A percentile compares a stretch with the other conserved stretches of the same genome.
phyloP scores from a whole-genome alignment of 1,140 invertebrate genomes.

The Neodiprion fabricii region DNA sequence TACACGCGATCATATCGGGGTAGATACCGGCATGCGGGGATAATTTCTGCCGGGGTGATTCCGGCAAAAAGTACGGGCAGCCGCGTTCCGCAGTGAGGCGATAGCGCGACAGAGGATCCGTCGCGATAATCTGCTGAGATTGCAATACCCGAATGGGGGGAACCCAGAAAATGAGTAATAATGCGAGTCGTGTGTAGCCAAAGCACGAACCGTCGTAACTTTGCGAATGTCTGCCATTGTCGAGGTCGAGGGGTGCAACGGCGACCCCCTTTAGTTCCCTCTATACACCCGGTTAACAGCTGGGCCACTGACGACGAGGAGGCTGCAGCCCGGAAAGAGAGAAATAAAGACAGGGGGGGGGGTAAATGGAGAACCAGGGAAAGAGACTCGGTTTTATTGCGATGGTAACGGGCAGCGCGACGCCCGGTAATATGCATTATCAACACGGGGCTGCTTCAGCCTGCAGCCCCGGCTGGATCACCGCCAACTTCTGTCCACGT shows the following conservation, averaged over 20 bases:
- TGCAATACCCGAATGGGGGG: not conserved
- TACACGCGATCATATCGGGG: too few relatives aligned
- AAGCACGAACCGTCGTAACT: conserved; percentile 19
- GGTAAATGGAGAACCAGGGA: not conserved
- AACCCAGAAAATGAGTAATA: conserved; percentile 10
- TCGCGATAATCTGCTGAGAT: not conserved
- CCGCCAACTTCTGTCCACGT: conserved; percentile 12
- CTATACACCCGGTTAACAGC: conserved; percentile 8
- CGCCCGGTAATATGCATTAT: conserved; percentile 29
- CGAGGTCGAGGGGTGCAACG: not conserved
- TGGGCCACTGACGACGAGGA: not conserved
- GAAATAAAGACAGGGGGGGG: not conserved
- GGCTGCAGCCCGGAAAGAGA: not conserved
- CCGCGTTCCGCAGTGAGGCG: too few relatives aligned
- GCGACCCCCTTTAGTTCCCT: not conserved
- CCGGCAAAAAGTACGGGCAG: too few relatives aligned
- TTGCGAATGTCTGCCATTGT: conserved; percentile 15
- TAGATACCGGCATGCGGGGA: too few relatives aligned
- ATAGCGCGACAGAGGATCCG: not conserved
- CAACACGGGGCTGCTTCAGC: conserved; percentile 20
- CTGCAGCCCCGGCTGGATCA: conserved; percentile 9
- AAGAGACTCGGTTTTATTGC: conserved; percentile 27
- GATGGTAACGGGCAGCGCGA: conserved; percentile 25
- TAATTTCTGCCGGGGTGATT: too few relatives aligned
- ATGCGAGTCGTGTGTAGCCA: conserved; percentile 19